A percentile compares a stretch with the other conserved stretches of the same genome.
These are phyloP conservation scores for Clamator glandarius DNA, from an alignment of 2,797 vertebrate species.

Conservation along the genomic window DNA sequence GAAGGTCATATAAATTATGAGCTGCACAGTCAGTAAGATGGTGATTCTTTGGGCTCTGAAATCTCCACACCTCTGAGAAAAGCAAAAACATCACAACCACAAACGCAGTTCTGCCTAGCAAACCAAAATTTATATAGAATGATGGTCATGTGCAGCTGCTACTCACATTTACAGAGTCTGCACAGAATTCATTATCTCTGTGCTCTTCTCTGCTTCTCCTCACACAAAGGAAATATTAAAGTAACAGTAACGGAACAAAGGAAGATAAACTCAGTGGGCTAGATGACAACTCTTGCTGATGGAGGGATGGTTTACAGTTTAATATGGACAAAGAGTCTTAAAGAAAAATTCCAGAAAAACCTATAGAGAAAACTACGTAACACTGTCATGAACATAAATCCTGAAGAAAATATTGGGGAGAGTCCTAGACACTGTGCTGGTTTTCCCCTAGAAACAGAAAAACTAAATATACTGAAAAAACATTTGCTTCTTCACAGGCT, in stretches of 20 bases:
- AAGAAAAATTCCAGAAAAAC: background rate
- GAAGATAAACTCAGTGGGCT: background rate
- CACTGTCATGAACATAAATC: background rate
- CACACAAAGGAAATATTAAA: background rate
- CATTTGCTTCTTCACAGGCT: background rate
- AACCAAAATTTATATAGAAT: background rate
- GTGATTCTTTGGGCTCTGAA: background rate
- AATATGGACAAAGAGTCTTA: background rate
- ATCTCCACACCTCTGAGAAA: background rate
- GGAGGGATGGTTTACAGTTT: background rate
- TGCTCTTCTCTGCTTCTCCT: background rate
- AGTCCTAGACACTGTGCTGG: background rate
- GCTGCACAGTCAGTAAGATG: background rate
- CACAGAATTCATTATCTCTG: background rate
- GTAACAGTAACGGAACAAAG: background rate
- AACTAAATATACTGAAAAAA: background rate
- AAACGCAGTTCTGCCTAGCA: background rate
- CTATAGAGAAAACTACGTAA: background rate
- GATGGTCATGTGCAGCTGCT: background rate
- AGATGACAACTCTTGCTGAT: background rate
- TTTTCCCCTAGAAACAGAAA: background rate
- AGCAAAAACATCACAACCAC: background rate
- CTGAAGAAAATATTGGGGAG: background rate
- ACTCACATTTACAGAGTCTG: background rate
- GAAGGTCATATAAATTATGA: background rate